These are phyloP conservation scores for Labia minor DNA, from an alignment of 2,888 invertebrate species.

Conservation along the genomic window DNA sequence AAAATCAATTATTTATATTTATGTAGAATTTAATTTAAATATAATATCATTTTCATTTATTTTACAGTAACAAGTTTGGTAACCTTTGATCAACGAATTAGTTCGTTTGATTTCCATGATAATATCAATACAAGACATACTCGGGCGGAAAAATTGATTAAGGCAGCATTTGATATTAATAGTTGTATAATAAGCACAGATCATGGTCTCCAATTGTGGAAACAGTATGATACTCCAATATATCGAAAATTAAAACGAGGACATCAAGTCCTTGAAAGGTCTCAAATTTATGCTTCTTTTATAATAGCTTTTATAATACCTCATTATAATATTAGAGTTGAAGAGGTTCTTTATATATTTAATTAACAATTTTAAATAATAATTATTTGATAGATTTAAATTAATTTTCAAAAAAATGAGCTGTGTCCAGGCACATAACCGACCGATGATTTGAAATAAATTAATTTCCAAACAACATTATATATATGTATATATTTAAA, in stretches of 20 bases:
- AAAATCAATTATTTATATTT: too few relatives aligned
- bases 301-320: too few relatives aligned
- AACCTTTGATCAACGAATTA: constrained; percentile 57
- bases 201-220: constrained; percentile 60
- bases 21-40: too few relatives aligned
- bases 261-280: constrained; percentile 61
- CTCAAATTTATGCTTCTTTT: constrained; percentile 24
- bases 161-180: constrained; percentile 63
- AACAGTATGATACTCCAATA: constrained; percentile 56
- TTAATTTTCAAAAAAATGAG: too few relatives aligned
- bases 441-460: too few relatives aligned
- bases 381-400: too few relatives aligned
- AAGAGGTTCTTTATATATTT: too few relatives aligned
- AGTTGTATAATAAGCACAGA: constrained; percentile 57
- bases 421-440: too few relatives aligned
- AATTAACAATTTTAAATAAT: too few relatives aligned
- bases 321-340: too few relatives aligned
- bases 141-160: constrained; percentile 54
- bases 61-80: constrained; percentile 61
- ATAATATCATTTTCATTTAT: constrained; percentile 17
- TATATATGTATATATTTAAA: too few relatives aligned
- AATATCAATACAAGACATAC: constrained; percentile 51
- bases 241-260: constrained; percentile 56
- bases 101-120: constrained; percentile 45
- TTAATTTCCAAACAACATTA: too few relatives aligned